Conservation (phyloP, 2,797 vertebrate genomes). For the Parauchenoglanis ngamensis region DNA sequence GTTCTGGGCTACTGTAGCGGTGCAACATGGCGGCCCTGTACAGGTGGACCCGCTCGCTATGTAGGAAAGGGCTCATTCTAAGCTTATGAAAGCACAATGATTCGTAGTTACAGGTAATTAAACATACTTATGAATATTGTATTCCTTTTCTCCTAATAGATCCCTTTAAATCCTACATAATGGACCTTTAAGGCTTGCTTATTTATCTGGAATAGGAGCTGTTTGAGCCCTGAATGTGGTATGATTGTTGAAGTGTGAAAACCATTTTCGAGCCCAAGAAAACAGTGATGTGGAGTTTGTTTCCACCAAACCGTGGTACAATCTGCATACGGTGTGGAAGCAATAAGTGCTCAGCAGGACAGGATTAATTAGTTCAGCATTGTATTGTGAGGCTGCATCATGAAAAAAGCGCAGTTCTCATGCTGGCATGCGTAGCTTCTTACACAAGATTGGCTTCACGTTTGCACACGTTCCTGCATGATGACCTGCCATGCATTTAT, state of each 20-base stretch:
- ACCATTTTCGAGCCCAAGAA: too few species aligned
- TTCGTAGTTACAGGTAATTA: too few species aligned
- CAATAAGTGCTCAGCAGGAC: neutral
- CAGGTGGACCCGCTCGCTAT: too few species aligned
- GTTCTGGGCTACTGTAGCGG: too few species aligned
- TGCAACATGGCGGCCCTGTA: too few species aligned
- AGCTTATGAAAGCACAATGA: too few species aligned
- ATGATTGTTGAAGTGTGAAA: neutral
- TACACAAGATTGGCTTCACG: neutral
- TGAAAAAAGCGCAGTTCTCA: neutral
- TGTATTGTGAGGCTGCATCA: neutral
- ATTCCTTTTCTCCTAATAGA: too few species aligned
- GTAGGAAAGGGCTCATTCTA: too few species aligned
- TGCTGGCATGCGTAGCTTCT: neutral
- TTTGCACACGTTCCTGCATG: neutral
- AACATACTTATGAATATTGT: too few species aligned
- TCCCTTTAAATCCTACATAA: too few species aligned
- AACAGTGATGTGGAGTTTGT: neutral
- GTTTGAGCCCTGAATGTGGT: neutral
- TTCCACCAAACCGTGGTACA: neutral
- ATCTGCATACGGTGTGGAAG: neutral
- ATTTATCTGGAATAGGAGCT: neutral
- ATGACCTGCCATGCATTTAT: neutral
- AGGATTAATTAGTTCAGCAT: neutral
- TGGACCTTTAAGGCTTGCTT: neutral